Conservation (phyloP, 2,113 vertebrate species). For the Podarcis muralis region DNA sequence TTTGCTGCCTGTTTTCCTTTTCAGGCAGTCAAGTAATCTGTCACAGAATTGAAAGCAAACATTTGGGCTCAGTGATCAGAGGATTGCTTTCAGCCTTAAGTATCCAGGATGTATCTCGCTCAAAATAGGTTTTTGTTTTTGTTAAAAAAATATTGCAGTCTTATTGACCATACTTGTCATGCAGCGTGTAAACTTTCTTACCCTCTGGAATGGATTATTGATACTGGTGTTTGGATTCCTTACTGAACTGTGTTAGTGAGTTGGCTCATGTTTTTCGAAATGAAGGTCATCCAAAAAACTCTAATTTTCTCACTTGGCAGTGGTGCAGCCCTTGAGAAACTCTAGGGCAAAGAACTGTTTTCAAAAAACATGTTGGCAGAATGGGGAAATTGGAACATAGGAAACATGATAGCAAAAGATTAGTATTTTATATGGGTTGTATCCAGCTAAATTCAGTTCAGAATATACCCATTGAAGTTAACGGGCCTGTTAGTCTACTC, state of each 20-base stretch:
- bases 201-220: background rate
- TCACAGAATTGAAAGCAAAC: background rate
- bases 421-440: background rate
- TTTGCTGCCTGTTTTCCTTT: background rate
- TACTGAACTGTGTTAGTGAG: background rate
- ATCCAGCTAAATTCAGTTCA: too few relatives aligned
- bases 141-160: accelerated
- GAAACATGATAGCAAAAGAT: constrained; percentile 16
- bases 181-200: background rate
- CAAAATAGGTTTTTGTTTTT: constrained; percentile 1
- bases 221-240: constrained; percentile 29
- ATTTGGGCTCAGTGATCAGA: constrained; percentile 19
- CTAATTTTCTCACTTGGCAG: constrained; percentile 13
- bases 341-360: constrained; percentile 34
- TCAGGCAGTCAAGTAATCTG: constrained; percentile 17
- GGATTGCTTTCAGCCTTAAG: background rate
- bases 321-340: constrained; percentile 34
- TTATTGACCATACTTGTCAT: background rate
- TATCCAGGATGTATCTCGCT: background rate
- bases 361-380: constrained; percentile 20
- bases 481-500: background rate
- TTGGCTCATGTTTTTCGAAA: constrained; percentile 4
- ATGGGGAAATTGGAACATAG: background rate
- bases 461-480: too few relatives aligned
- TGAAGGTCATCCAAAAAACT: constrained; percentile 18